These are phyloP conservation scores for Trachurus trachurus DNA, from an alignment of 2,797 vertebrate species.

Conservation along the genomic window DNA sequence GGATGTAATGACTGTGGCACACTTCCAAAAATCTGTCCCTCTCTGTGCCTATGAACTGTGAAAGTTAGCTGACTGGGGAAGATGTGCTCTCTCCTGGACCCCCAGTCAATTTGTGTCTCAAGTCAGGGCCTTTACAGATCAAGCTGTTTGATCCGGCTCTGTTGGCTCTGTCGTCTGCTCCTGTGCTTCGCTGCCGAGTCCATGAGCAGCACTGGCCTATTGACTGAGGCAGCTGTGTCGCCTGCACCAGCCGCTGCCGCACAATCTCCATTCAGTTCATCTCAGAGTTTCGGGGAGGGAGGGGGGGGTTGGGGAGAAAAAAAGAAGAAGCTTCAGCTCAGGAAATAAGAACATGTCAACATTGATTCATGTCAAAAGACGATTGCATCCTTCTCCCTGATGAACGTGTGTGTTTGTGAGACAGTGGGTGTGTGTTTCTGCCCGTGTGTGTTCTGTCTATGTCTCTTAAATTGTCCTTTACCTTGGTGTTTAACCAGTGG, in stretches of 20 bases:
- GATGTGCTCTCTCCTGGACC: slow-evolving; percentile 51
- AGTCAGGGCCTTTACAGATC: slow-evolving; percentile 77
- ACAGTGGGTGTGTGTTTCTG: slow-evolving; percentile 35
- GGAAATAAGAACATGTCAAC: slow-evolving; percentile 77
- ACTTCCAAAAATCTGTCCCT: slow-evolving; percentile 64
- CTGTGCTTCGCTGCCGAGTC: slow-evolving; percentile 38
- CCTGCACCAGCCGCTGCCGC: slow-evolving; percentile 33
- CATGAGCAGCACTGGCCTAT: slow-evolving; percentile 74
- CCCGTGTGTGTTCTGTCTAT: slow-evolving; percentile 13
- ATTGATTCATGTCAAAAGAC: slow-evolving; percentile 70
- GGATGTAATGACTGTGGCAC: slow-evolving; percentile 75
- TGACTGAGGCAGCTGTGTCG: slow-evolving; percentile 70
- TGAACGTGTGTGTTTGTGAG: slow-evolving; percentile 54
- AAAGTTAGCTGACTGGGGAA: slow-evolving; percentile 69
- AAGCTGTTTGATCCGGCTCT: slow-evolving; percentile 75
- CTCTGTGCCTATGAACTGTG: slow-evolving; percentile 72
- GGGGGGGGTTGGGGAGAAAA: not conserved
- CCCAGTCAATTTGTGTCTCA: slow-evolving; percentile 74
- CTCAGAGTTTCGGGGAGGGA: slow-evolving; percentile 30
- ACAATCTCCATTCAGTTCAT: slow-evolving; percentile 68
- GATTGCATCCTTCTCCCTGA: slow-evolving; percentile 52
- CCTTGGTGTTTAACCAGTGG: slow-evolving; percentile 23
- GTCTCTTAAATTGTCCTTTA: slow-evolving; percentile 37
- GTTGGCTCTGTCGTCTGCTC: slow-evolving; percentile 61
- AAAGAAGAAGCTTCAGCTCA: slow-evolving; percentile 36